These are phyloP conservation scores for Silvanus unidentatus DNA, from an alignment of 2,888 invertebrate species.

Conservation along the genomic window DNA sequence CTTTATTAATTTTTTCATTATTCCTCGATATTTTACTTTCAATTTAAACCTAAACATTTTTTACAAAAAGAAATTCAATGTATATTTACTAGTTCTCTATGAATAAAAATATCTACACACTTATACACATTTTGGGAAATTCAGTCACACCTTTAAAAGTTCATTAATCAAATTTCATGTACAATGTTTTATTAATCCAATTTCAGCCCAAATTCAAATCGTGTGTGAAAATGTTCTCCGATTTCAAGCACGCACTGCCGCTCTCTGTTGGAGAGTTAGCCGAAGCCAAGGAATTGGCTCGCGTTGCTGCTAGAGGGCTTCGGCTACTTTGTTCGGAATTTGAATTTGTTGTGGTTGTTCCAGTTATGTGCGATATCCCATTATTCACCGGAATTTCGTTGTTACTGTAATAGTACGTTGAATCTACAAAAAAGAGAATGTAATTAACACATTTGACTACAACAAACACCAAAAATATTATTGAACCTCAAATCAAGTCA, in stretches of 20 bases:
- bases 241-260: constrained; percentile 64
- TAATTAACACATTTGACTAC: not conserved
- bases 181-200: constrained; percentile 7
- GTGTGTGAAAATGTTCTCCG: constrained; percentile 47
- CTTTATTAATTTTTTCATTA: not conserved
- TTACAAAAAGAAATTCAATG: constrained; percentile 18
- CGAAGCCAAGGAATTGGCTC: constrained; percentile 64
- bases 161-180: constrained; percentile 7
- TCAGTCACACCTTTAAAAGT: constrained; percentile 12
- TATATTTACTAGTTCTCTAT: constrained; percentile 21
- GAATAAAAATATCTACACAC: constrained; percentile 28
- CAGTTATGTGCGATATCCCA: constrained; percentile 19
- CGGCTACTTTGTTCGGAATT: constrained; percentile 56
- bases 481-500: too few relatives aligned
- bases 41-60: constrained; percentile 16
- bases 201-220: constrained; percentile 38
- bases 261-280: constrained; percentile 62
- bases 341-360: constrained; percentile 10
- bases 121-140: constrained; percentile 21
- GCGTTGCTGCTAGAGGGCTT: constrained; percentile 63
- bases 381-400: constrained; percentile 38
- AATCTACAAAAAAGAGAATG: constrained; percentile 46
- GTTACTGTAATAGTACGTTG: constrained; percentile 60
- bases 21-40: not conserved
- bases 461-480: too few relatives aligned